Percentiles rank a stretch among this genome's conserved stretches.
Evolutionary conservation across 2,888 invertebrate species (phyloP).

Genomic region (Drosophila anceps): DNA sequence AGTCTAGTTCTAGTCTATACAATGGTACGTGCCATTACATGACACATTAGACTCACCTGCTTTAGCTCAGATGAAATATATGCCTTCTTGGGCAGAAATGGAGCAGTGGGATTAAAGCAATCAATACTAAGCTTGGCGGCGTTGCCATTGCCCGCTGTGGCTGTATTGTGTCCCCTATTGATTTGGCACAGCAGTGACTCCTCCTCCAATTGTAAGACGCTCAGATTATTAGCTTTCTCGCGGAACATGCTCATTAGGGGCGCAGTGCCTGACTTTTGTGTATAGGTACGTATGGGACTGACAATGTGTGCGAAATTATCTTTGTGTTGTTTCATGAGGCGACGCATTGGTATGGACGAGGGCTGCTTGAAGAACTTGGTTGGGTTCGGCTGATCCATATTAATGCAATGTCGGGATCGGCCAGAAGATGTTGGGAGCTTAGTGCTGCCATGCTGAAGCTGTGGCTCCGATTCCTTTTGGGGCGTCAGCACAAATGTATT

Average conservation of each 20-base stretch:
- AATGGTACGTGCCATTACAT: no score
- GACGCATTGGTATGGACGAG: constrained; percentile 37
- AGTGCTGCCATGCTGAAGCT: constrained; percentile 3
- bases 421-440: neutral
- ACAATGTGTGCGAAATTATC: constrained; percentile 76
- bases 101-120: constrained; percentile 37
- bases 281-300: constrained; percentile 85
- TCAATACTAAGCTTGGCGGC: constrained; percentile 6
- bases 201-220: constrained; percentile 72
- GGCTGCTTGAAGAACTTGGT: constrained; percentile 48
- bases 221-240: constrained; percentile 59
- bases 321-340: constrained; percentile 17
- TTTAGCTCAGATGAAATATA: constrained; percentile 83
- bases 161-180: constrained; percentile 3
- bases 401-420: constrained; percentile 14
- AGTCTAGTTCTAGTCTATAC: no score
- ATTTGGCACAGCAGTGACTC: constrained; percentile 68
- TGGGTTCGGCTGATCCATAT: constrained; percentile 16
- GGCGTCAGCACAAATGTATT: constrained; percentile 64
- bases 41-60: constrained; percentile 82
- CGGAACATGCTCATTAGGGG: constrained; percentile 83
- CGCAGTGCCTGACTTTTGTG: constrained; percentile 84
- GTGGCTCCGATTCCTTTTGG: constrained; percentile 23
- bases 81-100: constrained; percentile 82
- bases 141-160: constrained; percentile 13